phyloP scores from a whole-genome alignment of 2,888 invertebrate species.

The Gisinianus flammeolus region DNA sequence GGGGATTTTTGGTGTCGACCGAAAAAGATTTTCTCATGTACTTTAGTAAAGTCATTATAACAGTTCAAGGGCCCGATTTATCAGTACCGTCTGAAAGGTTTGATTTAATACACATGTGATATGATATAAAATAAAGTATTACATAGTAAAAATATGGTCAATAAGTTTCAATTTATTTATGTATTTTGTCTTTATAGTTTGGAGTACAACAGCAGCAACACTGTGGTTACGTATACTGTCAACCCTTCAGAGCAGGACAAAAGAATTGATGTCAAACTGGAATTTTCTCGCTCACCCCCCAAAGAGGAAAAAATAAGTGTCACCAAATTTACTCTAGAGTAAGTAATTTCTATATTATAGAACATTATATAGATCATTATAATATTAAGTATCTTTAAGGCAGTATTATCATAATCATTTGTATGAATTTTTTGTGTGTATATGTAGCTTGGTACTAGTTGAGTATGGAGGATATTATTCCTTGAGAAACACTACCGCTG shows the following conservation, averaged over 20 bases:
- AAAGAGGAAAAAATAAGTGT: not conserved
- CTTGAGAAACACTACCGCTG: not conserved
- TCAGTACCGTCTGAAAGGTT: not conserved
- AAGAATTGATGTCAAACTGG: not conserved
- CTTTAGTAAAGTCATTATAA: slow-evolving; percentile 4
- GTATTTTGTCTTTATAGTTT: slow-evolving; percentile 10
- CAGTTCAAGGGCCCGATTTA: not conserved
- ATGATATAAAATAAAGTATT: no score
- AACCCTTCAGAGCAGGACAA: not conserved
- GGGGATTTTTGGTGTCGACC: slow-evolving; percentile 1
- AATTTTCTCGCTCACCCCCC: not conserved
- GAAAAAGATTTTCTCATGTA: not conserved
- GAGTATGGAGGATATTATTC: not conserved
- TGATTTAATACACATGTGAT: not conserved
- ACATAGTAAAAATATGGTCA: no score
- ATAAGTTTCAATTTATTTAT: no score
- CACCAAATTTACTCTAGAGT: not conserved
- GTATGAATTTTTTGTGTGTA: no score
- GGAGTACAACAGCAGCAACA: slow-evolving; percentile 7
- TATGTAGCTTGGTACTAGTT: not conserved
- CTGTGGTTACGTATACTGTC: not conserved
- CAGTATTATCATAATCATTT: not conserved
- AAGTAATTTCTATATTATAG: not conserved
- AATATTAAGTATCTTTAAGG: not conserved
- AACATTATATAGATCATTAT: not conserved